phyloP scores from a whole-genome alignment of 92 coral and sea anemone species.

The Palythoa caribaeorum region DNA sequence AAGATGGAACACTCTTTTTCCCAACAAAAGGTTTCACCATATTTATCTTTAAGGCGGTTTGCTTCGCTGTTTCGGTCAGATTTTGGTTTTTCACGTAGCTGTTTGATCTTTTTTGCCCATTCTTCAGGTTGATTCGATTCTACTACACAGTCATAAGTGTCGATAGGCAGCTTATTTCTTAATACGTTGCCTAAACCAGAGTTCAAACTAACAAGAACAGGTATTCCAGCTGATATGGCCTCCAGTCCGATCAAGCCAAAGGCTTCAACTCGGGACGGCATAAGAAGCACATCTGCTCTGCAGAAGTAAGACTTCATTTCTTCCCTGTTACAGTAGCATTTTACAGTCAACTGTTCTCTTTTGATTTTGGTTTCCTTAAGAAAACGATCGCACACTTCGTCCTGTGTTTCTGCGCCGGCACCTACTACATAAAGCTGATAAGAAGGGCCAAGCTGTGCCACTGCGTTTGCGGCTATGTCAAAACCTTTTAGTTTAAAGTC shows the following conservation, averaged over 20 bases:
- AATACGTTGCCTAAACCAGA: background rate
- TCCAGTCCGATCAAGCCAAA: slow-evolving; percentile 2
- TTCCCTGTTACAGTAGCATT: background rate
- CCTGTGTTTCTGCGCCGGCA: background rate
- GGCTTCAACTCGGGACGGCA: background rate
- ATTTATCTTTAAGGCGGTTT: background rate
- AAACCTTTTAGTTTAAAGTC: background rate
- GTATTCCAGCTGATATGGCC: background rate
- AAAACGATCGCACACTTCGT: background rate
- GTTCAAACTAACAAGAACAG: background rate
- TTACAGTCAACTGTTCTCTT: background rate
- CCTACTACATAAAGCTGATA: background rate
- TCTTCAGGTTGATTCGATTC: background rate
- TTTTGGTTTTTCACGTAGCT: background rate
- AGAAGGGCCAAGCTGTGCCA: background rate
- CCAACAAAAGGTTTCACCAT: background rate
- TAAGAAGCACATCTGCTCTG: background rate
- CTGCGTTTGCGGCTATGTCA: background rate
- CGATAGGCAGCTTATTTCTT: background rate
- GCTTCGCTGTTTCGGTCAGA: background rate
- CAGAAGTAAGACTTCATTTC: background rate
- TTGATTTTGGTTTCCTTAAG: background rate
- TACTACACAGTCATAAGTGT: background rate
- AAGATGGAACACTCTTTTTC: background rate
- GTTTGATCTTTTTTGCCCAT: background rate